Percentiles rank a stretch among this genome's conserved stretches.
Evolutionary conservation across 64 coral and sea anemone genomes (phyloP).

Genomic region (Montipora sp.): DNA sequence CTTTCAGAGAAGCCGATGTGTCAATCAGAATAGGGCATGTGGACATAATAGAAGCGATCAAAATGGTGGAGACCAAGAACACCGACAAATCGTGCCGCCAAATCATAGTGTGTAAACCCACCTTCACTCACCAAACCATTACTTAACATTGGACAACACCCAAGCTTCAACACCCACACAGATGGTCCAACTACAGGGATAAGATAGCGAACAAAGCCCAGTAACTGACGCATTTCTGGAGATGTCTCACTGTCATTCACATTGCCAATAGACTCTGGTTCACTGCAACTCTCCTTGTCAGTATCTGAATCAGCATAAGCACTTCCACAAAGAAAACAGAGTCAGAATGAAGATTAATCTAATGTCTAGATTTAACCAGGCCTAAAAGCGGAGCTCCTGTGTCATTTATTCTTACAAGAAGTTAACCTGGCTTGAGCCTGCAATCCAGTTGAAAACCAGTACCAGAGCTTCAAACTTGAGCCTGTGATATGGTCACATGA

Average conservation of each 20-base stretch:
- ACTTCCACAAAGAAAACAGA: conserved; percentile 66
- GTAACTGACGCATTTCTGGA: conserved; percentile 62
- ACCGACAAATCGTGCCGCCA: too few relatives aligned
- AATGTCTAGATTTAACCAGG: too few relatives aligned
- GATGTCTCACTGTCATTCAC: conserved; percentile 36
- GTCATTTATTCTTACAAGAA: too few relatives aligned
- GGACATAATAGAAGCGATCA: too few relatives aligned
- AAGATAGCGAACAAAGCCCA: conserved; percentile 83
- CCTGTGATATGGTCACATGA: too few relatives aligned
- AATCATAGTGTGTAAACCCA: background rate
- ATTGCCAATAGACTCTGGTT: conserved; percentile 41
- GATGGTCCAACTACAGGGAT: conserved; percentile 78
- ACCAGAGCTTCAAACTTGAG: too few relatives aligned
- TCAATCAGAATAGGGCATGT: too few relatives aligned
- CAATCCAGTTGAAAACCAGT: too few relatives aligned
- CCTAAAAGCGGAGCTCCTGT: too few relatives aligned
- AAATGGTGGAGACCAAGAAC: too few relatives aligned
- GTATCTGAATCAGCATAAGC: conserved; percentile 89
- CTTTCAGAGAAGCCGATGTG: too few relatives aligned
- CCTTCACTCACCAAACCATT: conserved; percentile 94
- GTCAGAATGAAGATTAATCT: background rate
- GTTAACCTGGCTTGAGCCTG: too few relatives aligned
- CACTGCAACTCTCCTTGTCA: conserved; percentile 69
- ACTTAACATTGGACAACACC: conserved; percentile 90
- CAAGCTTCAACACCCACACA: conserved; percentile 81